Percentiles rank a stretch among this genome's conserved stretches.
Conservation (phyloP, 2,113 vertebrate species). For the Tylochromis polylepis region DNA sequence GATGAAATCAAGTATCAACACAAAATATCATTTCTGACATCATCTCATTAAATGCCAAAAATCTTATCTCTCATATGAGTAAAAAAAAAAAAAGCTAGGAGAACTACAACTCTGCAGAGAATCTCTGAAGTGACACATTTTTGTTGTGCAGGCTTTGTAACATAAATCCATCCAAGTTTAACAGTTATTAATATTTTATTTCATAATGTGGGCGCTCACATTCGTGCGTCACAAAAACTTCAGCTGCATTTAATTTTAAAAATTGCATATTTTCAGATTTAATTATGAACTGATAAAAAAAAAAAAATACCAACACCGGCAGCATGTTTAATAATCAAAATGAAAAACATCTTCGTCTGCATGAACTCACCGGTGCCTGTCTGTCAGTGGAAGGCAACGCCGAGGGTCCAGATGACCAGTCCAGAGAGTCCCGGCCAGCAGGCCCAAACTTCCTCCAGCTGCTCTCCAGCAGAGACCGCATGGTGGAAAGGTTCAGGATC, state of each 20-base stretch:
- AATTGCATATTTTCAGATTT: background rate
- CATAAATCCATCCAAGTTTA: accelerated
- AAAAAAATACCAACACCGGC: accelerated
- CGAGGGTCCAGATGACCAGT: conserved; percentile 79
- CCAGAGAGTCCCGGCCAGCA: conserved; percentile 79
- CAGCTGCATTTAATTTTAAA: background rate
- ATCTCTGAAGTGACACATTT: accelerated
- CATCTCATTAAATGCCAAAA: background rate
- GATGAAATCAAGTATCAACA: accelerated
- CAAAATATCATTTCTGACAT: accelerated
- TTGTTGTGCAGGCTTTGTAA: background rate
- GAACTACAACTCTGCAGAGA: background rate
- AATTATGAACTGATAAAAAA: background rate
- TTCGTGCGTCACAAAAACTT: background rate
- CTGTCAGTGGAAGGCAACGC: conserved; percentile 75
- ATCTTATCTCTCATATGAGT: background rate
- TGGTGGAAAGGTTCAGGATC: conserved; percentile 51
- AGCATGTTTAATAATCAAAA: background rate
- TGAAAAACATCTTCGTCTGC: no score
- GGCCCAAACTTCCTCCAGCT: conserved; percentile 86
- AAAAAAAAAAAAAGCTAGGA: accelerated
- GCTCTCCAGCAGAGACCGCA: conserved; percentile 80
- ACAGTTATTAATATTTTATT: background rate
- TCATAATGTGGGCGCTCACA: accelerated
- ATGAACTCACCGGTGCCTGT: conserved; percentile 76